Conservation (phyloP, 2,797 vertebrate species). For the Sebastes oblongus region DNA sequence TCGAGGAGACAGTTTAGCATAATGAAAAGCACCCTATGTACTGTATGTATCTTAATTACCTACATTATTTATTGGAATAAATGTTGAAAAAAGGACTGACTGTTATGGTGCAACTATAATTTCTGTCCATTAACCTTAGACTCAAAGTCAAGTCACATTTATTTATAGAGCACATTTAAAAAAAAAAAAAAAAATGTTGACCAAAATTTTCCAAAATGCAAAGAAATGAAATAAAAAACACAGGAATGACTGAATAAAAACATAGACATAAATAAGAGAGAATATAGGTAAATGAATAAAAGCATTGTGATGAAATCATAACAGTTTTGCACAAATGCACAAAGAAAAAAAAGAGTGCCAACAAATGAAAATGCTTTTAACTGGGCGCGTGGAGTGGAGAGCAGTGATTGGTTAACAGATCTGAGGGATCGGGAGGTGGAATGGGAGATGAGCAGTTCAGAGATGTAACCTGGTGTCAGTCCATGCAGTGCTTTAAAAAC, state of each 20-base stretch:
- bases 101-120: neutral
- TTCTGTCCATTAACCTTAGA: neutral
- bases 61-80: neutral
- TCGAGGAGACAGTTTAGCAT: no score
- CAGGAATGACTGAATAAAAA: neutral
- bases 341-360: no score
- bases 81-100: neutral
- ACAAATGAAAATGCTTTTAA: neutral
- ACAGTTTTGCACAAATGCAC: no score
- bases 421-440: neutral
- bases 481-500: neutral
- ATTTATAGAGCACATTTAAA: no score
- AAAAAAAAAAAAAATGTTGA: rapidly evolving
- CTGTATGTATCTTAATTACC: neutral
- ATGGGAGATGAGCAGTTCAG: no score
- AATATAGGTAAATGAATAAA: no score
- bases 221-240: neutral
- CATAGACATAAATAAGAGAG: neutral
- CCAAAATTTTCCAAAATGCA: neutral
- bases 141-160: neutral
- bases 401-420: neutral
- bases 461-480: neutral
- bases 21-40: no score
- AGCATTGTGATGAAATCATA: no score
- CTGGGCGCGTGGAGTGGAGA: neutral